phyloP scores from a whole-genome alignment of 2,113 vertebrate species.

The Gallinago jamesoni region DNA sequence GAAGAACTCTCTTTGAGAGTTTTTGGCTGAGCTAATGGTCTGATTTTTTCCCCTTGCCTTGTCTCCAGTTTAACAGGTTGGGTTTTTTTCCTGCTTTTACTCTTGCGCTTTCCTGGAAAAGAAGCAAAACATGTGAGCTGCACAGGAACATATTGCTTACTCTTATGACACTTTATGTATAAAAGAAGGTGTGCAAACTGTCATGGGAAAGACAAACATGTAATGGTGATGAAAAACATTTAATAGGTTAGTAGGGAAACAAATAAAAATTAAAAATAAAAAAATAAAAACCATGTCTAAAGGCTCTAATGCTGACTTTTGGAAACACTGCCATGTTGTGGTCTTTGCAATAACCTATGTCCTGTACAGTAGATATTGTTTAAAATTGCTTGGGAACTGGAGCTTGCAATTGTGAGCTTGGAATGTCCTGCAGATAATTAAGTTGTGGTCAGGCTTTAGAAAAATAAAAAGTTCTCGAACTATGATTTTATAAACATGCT shows the following conservation, averaged over 20 bases:
- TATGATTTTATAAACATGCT: slow-evolving; percentile 97
- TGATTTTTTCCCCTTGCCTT: neutral
- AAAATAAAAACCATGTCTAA: slow-evolving; percentile 75
- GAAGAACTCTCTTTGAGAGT: neutral
- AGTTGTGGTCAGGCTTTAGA: slow-evolving; percentile 86
- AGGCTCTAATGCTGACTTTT: slow-evolving; percentile 79
- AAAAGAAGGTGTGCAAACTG: neutral
- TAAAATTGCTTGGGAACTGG: slow-evolving; percentile 84
- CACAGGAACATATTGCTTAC: neutral
- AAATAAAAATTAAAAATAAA: slow-evolving; percentile 79
- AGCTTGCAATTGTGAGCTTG: slow-evolving; percentile 87
- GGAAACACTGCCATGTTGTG: slow-evolving; percentile 79
- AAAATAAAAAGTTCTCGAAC: slow-evolving; percentile 86
- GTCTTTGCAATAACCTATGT: slow-evolving; percentile 73
- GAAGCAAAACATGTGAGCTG: neutral
- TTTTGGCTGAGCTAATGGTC: neutral
- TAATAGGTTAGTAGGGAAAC: slow-evolving; percentile 74
- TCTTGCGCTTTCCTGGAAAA: neutral
- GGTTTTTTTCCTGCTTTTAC: neutral
- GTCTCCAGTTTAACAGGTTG: neutral
- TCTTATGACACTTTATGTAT: neutral
- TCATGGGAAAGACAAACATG: slow-evolving; percentile 57
- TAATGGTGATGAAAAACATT: slow-evolving; percentile 72
- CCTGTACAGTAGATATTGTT: slow-evolving; percentile 84
- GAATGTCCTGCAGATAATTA: slow-evolving; percentile 95